Base-by-base conservation (phyloP, 2,888 invertebrate species). In the Sericinus montela region DNA sequence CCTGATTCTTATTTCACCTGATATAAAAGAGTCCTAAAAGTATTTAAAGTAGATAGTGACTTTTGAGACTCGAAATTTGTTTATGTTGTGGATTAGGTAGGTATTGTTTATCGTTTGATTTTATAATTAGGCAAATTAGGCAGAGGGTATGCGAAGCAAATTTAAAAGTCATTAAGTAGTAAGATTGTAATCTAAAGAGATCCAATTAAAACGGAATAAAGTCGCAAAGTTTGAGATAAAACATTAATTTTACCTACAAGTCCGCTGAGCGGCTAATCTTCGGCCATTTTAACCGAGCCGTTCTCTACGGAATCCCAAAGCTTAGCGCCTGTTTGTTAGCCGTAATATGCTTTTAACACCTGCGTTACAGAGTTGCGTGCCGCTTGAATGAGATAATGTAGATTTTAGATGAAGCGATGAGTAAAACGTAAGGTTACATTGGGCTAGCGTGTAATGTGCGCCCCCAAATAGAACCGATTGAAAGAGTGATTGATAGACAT, bases 281-380 rank as follows among this genome's bases (percentile, higher is more conserved):
- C 73, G 67, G 67, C 78, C 80, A 72, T 85, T 85, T 78, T 71
- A 72, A 69, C 23, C 69, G 67, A 71, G 76, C 70, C 68, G 72
- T 75, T 75, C 77, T 73, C 66, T 72, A 72, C 76, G 75, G 78
- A 78, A 81, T 76, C 75, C 77, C 73, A 65, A 68, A 71, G 81
- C 83, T 85, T 86, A 85, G 68, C 82, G 76, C 80, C 80, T 85
- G 83, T 87, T 87, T 85, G 87, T 82, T 68, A 69, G 59, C 72
- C 69, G 69, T 85, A 82, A 83, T 84, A 79, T 75, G 80, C 73
- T 83, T 82, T 84, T 83, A 84, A 80, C 86, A 86, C 86, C 82
- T 83, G 84, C 74, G 80, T 80, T 71, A 65, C 67, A 60, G 67
- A 73, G 70, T 80, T 80, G 74, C 75, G 73, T 70, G 73, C 63